Conservation (phyloP, 2,797 vertebrate species). For the Crypturellus tataupa region DNA sequence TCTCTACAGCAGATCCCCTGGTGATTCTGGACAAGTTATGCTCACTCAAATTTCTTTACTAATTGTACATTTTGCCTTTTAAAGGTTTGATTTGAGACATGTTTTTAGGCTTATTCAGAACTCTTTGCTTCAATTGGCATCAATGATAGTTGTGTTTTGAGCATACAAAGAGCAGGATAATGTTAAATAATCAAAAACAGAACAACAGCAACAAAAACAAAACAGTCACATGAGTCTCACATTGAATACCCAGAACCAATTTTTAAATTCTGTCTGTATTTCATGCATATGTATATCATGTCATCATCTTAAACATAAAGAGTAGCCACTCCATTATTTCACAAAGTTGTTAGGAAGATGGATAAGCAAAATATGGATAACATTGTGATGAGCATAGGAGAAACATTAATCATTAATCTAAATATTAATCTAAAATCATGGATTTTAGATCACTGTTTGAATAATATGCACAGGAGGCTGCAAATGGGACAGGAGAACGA, state of each 20-base stretch:
- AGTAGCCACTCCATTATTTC: background rate
- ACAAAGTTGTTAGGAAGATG: slow-evolving; percentile 32
- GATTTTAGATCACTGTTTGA: slow-evolving; percentile 25
- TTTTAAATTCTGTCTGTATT: background rate
- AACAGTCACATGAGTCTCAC: background rate
- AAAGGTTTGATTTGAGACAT: background rate
- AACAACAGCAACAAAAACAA: too few species aligned
- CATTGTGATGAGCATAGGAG: background rate
- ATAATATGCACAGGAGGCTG: background rate
- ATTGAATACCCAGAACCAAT: background rate
- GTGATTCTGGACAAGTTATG: background rate
- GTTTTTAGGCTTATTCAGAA: background rate
- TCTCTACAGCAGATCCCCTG: background rate
- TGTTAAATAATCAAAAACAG: background rate
- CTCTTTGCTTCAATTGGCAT: background rate
- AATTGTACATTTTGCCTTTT: background rate
- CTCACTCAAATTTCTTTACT: background rate
- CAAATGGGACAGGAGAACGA: slow-evolving; percentile 41
- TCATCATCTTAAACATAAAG: slow-evolving; percentile 16
- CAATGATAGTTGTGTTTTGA: background rate
- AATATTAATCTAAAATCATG: too few species aligned
- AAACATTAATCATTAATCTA: slow-evolving; percentile 21
- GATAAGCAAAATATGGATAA: slow-evolving; percentile 58
- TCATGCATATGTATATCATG: background rate
- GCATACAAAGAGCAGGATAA: background rate